Percentiles rank a stretch among this genome's conserved stretches.
These are phyloP conservation scores for Schrankia costaestrigalis DNA, from an alignment of 2,888 invertebrate species.

Conservation along the genomic window DNA sequence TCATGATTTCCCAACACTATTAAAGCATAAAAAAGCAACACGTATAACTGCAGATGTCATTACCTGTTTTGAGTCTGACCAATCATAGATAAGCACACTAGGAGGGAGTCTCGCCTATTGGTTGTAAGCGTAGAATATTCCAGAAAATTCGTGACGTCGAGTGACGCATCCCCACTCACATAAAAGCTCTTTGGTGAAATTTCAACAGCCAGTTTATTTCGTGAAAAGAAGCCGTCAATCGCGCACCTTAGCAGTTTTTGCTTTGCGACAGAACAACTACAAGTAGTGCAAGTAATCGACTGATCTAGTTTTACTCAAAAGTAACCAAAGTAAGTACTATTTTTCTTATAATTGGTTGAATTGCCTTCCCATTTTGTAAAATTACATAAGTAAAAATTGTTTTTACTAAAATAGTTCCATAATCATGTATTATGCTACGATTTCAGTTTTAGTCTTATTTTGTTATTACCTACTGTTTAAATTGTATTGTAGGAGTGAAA, in stretches of 20 bases:
- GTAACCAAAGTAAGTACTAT: slow-evolving; percentile 54
- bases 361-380: not conserved
- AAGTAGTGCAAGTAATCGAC: slow-evolving; percentile 56
- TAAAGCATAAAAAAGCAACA: slow-evolving; percentile 14
- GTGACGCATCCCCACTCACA: slow-evolving; percentile 46
- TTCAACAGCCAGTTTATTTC: slow-evolving; percentile 62
- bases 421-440: no score
- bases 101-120: slow-evolving; percentile 46
- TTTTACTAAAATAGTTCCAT: no score
- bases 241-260: slow-evolving; percentile 71
- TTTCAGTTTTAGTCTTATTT: no score
- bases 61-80: no score
- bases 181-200: slow-evolving; percentile 45
- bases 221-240: slow-evolving; percentile 72
- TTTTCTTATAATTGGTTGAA: slow-evolving; percentile 1
- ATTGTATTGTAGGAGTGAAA: no score
- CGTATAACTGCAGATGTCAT: slow-evolving; percentile 29
- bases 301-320: slow-evolving; percentile 46
- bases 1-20: no score
- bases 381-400: no score
- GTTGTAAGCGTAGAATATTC: slow-evolving; percentile 59
- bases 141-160: slow-evolving; percentile 70
- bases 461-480: no score
- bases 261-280: no score
- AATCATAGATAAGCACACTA: slow-evolving; percentile 44